phyloP scores from a whole-genome alignment of 1,140 invertebrate species.

The Belonocnema kinseyi region DNA sequence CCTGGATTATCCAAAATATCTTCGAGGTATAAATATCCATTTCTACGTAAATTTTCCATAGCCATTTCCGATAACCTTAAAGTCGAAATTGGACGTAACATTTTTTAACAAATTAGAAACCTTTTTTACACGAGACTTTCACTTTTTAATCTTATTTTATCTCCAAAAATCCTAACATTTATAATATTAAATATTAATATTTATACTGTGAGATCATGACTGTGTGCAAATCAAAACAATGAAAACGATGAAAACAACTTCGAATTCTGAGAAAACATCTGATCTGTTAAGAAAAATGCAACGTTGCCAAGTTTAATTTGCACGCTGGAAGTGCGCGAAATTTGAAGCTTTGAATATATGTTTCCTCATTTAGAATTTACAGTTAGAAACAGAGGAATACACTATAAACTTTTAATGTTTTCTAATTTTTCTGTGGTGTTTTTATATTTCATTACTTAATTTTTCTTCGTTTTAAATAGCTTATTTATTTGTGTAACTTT shows the following conservation, averaged over 20 bases:
- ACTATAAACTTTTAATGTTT: no score
- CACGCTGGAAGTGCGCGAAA: background rate
- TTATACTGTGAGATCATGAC: no score
- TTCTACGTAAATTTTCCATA: slow-evolving; percentile 45
- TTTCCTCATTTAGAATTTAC: background rate
- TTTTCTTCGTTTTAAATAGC: no score
- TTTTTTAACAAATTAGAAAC: slow-evolving; percentile 32
- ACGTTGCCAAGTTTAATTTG: background rate
- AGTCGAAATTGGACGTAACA: slow-evolving; percentile 54
- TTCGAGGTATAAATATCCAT: slow-evolving; percentile 53
- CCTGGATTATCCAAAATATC: slow-evolving; percentile 49
- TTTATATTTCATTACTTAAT: no score
- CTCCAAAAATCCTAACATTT: no score
- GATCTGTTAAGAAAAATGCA: background rate
- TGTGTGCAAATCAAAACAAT: background rate
- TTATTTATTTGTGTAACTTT: no score
- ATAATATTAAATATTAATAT: no score
- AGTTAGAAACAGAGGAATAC: no score
- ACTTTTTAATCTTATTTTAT: background rate
- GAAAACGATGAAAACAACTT: background rate
- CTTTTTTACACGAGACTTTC: background rate
- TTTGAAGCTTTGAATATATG: background rate
- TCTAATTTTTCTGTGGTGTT: no score
- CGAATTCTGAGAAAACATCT: background rate
- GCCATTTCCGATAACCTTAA: slow-evolving; percentile 41